Percentiles rank a stretch among this genome's conserved stretches.
phyloP scores from a whole-genome alignment of 2,888 invertebrate species.

The Latheticus oryzae region DNA sequence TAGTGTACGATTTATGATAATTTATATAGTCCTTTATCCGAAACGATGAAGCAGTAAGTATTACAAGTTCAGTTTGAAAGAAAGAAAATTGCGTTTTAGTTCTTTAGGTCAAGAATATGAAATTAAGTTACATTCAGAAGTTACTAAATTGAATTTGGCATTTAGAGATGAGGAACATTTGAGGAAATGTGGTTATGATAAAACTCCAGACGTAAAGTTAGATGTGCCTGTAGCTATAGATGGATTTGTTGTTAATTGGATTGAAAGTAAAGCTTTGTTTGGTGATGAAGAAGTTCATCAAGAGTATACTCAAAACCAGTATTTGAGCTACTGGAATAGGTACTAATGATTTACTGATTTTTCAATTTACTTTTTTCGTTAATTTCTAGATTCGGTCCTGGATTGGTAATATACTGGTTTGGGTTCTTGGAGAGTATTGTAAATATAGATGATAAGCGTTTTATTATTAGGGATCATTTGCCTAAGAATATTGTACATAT shows the following conservation, averaged over 20 bases:
- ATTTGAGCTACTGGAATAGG: conserved; percentile 90
- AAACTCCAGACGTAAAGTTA: conserved; percentile 93
- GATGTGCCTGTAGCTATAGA: conserved; percentile 89
- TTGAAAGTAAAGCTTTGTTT: conserved; percentile 96
- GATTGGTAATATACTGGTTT: conserved; percentile 96
- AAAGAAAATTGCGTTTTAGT: conserved; percentile 61
- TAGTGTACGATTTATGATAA: conserved; percentile 85
- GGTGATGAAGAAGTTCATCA: conserved; percentile 86
- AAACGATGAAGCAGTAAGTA: conserved; percentile 81
- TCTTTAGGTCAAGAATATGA: conserved; percentile 90
- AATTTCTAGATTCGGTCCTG: conserved; percentile 83
- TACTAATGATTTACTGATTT: conserved; percentile 54
- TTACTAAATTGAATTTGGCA: conserved; percentile 71
- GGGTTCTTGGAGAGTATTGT: conserved; percentile 78
- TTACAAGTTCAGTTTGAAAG: conserved; percentile 4
- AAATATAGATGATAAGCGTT: conserved; percentile 66
- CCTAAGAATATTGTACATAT: conserved; percentile 69
- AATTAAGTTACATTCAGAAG: conserved; percentile 74
- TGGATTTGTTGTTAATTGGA: conserved; percentile 91
- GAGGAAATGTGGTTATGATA: conserved; percentile 87
- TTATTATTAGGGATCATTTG: conserved; percentile 72
- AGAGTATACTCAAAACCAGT: conserved; percentile 85
- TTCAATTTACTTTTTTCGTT: conserved; percentile 5
- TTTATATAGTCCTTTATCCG: conserved; percentile 84
- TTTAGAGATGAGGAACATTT: conserved; percentile 84